phyloP scores from a whole-genome alignment of 2,797 vertebrate species.

The Gouania willdenowi region DNA sequence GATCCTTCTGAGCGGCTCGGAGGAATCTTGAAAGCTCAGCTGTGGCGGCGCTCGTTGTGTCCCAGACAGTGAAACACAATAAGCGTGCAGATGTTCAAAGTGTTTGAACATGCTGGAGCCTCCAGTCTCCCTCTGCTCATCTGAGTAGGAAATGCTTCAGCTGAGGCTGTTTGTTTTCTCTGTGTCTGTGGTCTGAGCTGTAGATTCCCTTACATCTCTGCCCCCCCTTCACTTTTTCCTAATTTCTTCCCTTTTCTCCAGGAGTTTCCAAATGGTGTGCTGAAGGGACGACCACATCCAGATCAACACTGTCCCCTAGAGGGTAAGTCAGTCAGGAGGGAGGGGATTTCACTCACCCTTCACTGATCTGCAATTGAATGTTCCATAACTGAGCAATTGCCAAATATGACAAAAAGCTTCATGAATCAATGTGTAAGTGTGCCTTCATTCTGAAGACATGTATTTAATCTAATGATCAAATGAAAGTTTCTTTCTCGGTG shows the following conservation, averaged over 20 bases:
- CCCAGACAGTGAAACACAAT: constrained; percentile 70
- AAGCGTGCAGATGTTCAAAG: constrained; percentile 74
- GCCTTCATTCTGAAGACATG: too few relatives aligned
- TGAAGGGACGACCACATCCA: constrained; percentile 65
- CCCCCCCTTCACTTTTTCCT: constrained; percentile 8
- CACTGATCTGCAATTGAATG: too few relatives aligned
- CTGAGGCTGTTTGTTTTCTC: constrained; percentile 73
- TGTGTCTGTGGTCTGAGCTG: constrained; percentile 72
- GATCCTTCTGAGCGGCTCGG: constrained; percentile 51
- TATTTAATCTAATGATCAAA: too few relatives aligned
- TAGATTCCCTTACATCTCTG: constrained; percentile 69
- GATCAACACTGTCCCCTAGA: constrained; percentile 79
- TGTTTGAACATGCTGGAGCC: constrained; percentile 54
- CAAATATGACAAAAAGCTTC: too few relatives aligned
- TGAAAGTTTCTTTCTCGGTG: too few relatives aligned
- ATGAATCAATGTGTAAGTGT: too few relatives aligned
- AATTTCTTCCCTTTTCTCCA: constrained; percentile 39
- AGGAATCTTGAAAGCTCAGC: constrained; percentile 62
- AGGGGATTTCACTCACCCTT: not conserved
- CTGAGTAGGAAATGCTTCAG: constrained; percentile 73
- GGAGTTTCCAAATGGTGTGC: constrained; percentile 64
- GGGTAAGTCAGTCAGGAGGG: constrained; percentile 67
- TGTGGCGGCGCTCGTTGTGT: constrained; percentile 37
- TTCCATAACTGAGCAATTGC: too few relatives aligned
- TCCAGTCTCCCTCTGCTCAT: constrained; percentile 57